phyloP scores from a whole-genome alignment of 1,140 invertebrate genomes.

The Trichomalopsis sarcophagae region DNA sequence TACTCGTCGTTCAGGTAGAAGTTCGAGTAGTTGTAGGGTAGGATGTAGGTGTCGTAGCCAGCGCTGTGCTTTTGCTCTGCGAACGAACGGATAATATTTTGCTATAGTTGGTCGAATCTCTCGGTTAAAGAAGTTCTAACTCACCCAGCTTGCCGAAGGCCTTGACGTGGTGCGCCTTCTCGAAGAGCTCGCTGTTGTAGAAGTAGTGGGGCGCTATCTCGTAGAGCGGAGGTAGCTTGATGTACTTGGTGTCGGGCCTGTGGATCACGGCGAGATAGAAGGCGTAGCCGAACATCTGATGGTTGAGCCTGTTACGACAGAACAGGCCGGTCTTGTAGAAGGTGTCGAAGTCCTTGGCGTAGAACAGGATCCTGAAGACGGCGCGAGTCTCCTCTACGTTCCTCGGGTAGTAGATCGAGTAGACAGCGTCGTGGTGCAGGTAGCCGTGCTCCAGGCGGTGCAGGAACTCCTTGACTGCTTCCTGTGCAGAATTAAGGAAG shows the following conservation, averaged over 20 bases:
- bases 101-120: neutral
- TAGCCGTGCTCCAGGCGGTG: conserved; percentile 67
- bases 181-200: conserved; percentile 77
- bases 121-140: neutral
- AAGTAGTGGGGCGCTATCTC: conserved; percentile 80
- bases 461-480: conserved; percentile 65
- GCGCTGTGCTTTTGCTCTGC: conserved; percentile 53
- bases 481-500: conserved; percentile 51
- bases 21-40: conserved; percentile 68
- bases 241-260: conserved; percentile 77
- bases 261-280: conserved; percentile 78
- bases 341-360: conserved; percentile 79
- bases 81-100: neutral
- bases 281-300: conserved; percentile 79
- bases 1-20: conserved; percentile 58
- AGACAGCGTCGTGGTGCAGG: conserved; percentile 72
- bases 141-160: conserved; percentile 56
- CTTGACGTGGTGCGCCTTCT: conserved; percentile 75
- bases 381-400: conserved; percentile 76
- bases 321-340: conserved; percentile 81
- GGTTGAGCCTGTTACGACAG: conserved; percentile 79
- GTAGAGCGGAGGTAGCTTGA: conserved; percentile 79
- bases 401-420: conserved; percentile 69
- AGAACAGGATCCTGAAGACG: conserved; percentile 78
- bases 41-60: conserved; percentile 63